Evolutionary conservation across 2,113 vertebrate species (phyloP), one percentile per base, ranked within the genome.

Genomic region (Myxocyprinus asiaticus): DNA sequence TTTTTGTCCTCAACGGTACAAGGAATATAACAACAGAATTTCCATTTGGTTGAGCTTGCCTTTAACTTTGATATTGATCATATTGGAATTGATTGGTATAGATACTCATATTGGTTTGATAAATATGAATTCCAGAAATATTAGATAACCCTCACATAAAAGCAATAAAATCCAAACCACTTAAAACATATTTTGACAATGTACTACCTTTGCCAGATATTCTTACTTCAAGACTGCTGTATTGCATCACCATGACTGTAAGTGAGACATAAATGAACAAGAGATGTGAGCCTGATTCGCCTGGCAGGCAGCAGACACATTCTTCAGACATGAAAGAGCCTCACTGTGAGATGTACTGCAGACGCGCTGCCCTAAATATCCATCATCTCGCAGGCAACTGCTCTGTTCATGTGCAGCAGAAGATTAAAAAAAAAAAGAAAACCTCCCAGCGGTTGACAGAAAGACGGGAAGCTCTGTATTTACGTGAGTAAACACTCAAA

Each of bases 281-380:
- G 67, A 42, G 67, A 22, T 64, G 80, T 85, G 70, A 14, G 78
- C 45, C 78, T 85, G 77, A 83, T 73, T 76, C 56, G 82, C 81
- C 69, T 86, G 84, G 82, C 86, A 85, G 85, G 82, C 80, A 76
- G 77, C 66, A 79, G 77, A 84, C 77, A 50, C 67, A 51, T 73
- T 84, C 82, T 81, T 78, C 74, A 87, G 78, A 81, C 82, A 85
- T 83, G 48, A 88, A 87, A 85, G 78, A 78, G 67, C 78, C 75
- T 62, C 66, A 80, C 73, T 81, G 78, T 85, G 83, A 88, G 80
- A 80, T 9, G 58, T 9, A 53, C 69, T 82, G 79, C 83, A 86
- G 81, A 75, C 80, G 78, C 79, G 75, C 44, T 73, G 73, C 42
- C 72, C 73, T 82, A 73, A 80, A 82, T 73, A 73, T 63, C 53